These are phyloP conservation scores for Carassius auratus DNA, from an alignment of 2,113 vertebrate genomes.

Conservation along the genomic window DNA sequence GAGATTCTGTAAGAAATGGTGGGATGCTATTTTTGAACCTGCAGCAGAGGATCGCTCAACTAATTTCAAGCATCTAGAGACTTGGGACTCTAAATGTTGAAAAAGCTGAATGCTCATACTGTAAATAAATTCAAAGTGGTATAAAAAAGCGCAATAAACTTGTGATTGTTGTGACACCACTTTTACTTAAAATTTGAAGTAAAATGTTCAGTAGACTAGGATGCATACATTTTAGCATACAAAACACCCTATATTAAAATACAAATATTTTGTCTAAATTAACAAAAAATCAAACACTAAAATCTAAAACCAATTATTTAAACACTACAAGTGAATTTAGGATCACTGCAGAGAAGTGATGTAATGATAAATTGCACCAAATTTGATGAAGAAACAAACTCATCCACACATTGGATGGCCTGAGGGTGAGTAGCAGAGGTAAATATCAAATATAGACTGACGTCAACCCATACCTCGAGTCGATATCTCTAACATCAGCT, in stretches of 20 bases:
- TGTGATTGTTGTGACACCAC: no score
- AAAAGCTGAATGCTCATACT: conserved; percentile 32
- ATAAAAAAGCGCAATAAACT: neutral
- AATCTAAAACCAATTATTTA: neutral
- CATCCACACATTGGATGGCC: no score
- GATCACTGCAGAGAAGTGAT: no score
- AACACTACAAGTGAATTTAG: neutral
- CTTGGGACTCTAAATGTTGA: conserved; percentile 25
- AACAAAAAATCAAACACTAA: neutral
- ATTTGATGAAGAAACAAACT: no score
- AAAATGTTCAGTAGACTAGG: neutral
- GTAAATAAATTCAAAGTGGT: neutral
- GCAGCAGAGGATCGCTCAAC: conserved; percentile 32
- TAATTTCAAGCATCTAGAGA: conserved; percentile 37
- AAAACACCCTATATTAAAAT: neutral
- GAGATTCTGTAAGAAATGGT: conserved; percentile 39
- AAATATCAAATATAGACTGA: no score
- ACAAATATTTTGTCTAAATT: neutral
- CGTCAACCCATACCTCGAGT: no score
- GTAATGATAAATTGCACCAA: no score
- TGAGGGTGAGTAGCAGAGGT: no score
- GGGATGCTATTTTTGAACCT: conserved; percentile 23
- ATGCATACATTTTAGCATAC: neutral
- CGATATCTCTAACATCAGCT: no score
- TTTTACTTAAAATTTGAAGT: neutral